Conservation (phyloP, 2,797 vertebrate genomes). For the Ciconia nigra region DNA sequence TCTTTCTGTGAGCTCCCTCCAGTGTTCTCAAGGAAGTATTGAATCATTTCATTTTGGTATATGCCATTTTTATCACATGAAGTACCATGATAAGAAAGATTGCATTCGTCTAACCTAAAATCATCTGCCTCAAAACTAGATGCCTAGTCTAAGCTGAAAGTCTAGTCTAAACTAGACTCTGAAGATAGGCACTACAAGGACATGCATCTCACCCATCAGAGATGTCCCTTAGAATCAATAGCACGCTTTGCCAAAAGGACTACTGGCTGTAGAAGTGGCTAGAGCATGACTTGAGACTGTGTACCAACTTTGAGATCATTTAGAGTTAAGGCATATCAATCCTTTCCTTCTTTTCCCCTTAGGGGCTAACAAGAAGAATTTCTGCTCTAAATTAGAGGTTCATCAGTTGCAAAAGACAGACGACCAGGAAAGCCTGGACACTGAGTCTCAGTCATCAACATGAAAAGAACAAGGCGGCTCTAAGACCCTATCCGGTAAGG, state of each 20-base stretch:
- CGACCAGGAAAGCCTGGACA: neutral
- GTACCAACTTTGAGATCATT: neutral
- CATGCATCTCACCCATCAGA: neutral
- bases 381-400: neutral
- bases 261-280: neutral
- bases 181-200: neutral
- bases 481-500: neutral
- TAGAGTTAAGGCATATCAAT: neutral
- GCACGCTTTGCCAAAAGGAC: neutral
- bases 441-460: neutral
- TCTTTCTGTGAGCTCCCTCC: constrained; percentile 71
- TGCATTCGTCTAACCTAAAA: neutral
- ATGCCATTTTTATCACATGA: neutral
- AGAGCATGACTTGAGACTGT: neutral
- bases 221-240: neutral
- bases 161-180: neutral
- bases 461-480: neutral
- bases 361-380: neutral
- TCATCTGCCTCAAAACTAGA: neutral
- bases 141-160: neutral
- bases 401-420: neutral
- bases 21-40: constrained; percentile 52
- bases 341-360: neutral
- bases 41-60: neutral
- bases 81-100: neutral